Percentiles rank a stretch among this genome's conserved stretches.
phyloP scores from a whole-genome alignment of 1,140 invertebrate genomes.

The Dreissena polymorpha region DNA sequence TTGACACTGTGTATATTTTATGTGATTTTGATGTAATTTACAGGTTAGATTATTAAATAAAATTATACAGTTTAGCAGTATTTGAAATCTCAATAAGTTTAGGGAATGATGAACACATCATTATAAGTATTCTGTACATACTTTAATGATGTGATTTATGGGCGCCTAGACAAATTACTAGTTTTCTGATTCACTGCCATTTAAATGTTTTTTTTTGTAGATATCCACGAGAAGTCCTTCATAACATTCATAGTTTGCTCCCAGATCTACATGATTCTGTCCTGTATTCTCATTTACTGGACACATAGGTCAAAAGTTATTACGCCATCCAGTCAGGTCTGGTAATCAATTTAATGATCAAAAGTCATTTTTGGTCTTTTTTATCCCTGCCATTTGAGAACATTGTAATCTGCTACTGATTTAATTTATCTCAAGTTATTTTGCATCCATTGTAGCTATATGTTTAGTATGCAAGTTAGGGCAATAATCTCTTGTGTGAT shows the following conservation, averaged over 20 bases:
- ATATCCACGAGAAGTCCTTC: slow-evolving; percentile 93
- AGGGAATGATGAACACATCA: too few species aligned
- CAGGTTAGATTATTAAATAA: background rate
- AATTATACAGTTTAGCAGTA: too few species aligned
- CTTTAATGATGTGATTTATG: too few species aligned
- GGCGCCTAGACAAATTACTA: background rate
- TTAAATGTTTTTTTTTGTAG: slow-evolving; percentile 83
- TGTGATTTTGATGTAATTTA: background rate
- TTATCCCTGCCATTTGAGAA: too few species aligned
- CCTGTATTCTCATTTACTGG: slow-evolving; percentile 85
- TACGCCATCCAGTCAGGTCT: slow-evolving; percentile 24
- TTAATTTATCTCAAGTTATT: too few species aligned
- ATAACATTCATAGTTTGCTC: slow-evolving; percentile 93
- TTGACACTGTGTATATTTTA: background rate
- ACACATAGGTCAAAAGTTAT: slow-evolving; percentile 16
- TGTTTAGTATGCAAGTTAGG: too few species aligned
- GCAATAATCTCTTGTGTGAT: too few species aligned
- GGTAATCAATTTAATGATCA: background rate
- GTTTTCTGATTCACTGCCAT: background rate
- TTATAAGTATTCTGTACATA: too few species aligned
- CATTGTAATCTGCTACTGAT: too few species aligned
- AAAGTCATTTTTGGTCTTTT: background rate
- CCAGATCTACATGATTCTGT: slow-evolving; percentile 91
- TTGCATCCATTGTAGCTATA: too few species aligned
- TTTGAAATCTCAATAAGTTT: too few species aligned